Evolutionary conservation across 2,113 vertebrate species (phyloP), one percentile per base, ranked within the genome.

Genomic region (Chaenogobius annularis): DNA sequence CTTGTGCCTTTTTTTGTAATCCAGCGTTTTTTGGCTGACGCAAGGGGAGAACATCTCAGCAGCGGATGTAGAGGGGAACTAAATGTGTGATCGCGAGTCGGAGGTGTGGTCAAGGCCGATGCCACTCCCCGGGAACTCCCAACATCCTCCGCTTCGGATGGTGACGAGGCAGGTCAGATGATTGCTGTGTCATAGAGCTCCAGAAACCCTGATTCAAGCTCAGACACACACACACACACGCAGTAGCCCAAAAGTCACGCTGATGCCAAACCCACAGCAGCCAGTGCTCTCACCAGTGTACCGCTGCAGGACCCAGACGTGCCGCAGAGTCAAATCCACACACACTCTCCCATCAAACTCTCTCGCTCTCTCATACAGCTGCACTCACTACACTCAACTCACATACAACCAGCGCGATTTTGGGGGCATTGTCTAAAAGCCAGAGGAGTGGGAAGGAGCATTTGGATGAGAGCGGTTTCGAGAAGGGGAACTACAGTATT

Each of bases 81-180:
- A 54, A 56, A 40, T 63, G 63, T 56, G 62, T 66, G 70, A 73
- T 59, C 69, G 43, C 23, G 66, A 81, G 84, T 61, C 0, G 62
- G 48, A 85, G 92, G 94, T 89, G 89, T 88, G 90, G 90, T 83
- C 90, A 64, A 61, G 73, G 87, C 77, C 81, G 71, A 81, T 85
- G 85, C 92, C 90, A 90, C 91, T 56, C 87, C 89, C 90, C 86
- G 81, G 92, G 89, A 82, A 90, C 91, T 88, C 84, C 82, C 22
- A 73, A 56, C 55, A 79, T 82, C 77, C 69, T 85, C 84, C 69
- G 78, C 92, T 81, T 67, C 78, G 89, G 91, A 83, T 82, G 88
- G 94, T 92, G 93, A 93, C 93, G 89, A 87, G 83, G 91, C 22
- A 56, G 92, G 94, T 95, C 95, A 95, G 95, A 95, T 94, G 95